Conservation (phyloP, 2,797 vertebrate genomes). For the Acomys russatus region DNA sequence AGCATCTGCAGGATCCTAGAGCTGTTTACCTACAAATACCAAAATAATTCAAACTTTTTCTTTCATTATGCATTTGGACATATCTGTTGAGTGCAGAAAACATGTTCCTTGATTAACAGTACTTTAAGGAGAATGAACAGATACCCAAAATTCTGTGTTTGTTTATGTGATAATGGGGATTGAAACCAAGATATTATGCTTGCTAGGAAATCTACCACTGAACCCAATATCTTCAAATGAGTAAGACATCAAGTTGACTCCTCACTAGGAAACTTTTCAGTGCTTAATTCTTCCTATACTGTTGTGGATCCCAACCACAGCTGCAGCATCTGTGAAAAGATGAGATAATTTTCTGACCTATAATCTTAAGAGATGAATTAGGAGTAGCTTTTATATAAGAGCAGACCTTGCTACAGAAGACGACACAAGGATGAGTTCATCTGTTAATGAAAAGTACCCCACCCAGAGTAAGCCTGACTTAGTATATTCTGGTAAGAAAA, state of each 20-base stretch:
- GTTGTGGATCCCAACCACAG: background rate
- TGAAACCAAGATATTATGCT: background rate
- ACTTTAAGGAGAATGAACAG: background rate
- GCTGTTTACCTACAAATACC: background rate
- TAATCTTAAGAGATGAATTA: background rate
- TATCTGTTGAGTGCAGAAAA: background rate
- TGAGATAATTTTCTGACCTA: background rate
- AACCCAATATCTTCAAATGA: background rate
- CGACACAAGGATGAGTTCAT: background rate
- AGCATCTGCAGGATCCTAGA: background rate
- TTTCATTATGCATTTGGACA: background rate
- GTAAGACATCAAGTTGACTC: background rate
- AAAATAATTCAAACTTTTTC: background rate
- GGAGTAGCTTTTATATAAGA: background rate
- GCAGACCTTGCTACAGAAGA: background rate
- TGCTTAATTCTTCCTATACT: background rate
- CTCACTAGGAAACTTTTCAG: background rate
- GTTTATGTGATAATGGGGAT: background rate
- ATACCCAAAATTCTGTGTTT: background rate
- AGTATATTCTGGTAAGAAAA: constrained; percentile 1
- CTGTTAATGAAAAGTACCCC: background rate
- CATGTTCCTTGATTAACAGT: background rate
- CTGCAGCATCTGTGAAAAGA: background rate
- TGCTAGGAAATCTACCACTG: background rate
- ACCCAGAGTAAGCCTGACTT: background rate